Evolutionary conservation across 2,113 vertebrate species (phyloP).

Genomic region (Gopherus evgoodei): DNA sequence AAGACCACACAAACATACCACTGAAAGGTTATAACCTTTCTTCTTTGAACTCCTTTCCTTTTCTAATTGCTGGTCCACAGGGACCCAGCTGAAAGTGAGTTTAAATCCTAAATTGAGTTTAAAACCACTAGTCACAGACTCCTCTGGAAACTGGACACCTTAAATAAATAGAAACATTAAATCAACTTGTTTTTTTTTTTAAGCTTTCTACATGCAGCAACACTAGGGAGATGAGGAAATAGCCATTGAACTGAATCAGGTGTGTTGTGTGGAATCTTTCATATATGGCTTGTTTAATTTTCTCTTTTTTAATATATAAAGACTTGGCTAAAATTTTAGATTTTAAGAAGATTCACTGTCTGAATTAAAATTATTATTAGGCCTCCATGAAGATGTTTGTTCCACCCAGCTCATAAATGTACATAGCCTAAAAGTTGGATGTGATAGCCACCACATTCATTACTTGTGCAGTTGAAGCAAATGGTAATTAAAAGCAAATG

Average conservation of each 20-base stretch:
- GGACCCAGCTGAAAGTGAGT: slow-evolving; percentile 82
- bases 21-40: slow-evolving; percentile 71
- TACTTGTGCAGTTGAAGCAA: slow-evolving; percentile 74
- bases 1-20: slow-evolving; percentile 18
- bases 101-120: slow-evolving; percentile 84
- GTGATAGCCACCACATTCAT: slow-evolving; percentile 56
- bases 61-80: slow-evolving; percentile 78
- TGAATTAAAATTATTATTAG: slow-evolving; percentile 39
- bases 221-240: slow-evolving; percentile 68
- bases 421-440: slow-evolving; percentile 30
- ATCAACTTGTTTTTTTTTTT: slow-evolving; percentile 76
- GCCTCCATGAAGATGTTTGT: slow-evolving; percentile 46
- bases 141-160: slow-evolving; percentile 79
- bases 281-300: slow-evolving; percentile 69
- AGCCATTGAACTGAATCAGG: slow-evolving; percentile 77
- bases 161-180: slow-evolving; percentile 82
- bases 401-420: slow-evolving; percentile 50
- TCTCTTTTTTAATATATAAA: slow-evolving; percentile 61
- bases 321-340: slow-evolving; percentile 66
- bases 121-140: slow-evolving; percentile 76
- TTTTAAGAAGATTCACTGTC: slow-evolving; percentile 57
- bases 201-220: slow-evolving; percentile 70
- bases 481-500: slow-evolving; percentile 80
- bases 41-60: slow-evolving; percentile 76
- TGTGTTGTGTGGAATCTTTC: slow-evolving; percentile 71